Conservation (phyloP, 35 echinoderm and acorn worm genomes). For the Ophiothrix spiculata region DNA sequence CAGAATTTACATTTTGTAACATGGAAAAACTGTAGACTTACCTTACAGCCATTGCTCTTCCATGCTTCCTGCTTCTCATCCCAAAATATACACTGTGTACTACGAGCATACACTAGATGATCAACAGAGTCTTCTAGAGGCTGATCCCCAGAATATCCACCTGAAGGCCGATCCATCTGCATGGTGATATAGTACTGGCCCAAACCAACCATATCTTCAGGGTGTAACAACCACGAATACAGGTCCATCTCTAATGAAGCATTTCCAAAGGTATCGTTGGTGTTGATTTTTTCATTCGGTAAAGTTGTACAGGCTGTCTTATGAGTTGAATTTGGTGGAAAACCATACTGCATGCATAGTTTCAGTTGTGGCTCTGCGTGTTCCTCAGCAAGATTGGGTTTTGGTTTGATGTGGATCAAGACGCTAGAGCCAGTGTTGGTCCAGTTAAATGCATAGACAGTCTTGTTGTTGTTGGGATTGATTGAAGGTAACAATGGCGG, state of each 20-base stretch:
- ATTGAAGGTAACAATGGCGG: too few species aligned
- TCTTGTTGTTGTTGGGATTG: too few species aligned
- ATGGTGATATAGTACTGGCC: conserved; percentile 43
- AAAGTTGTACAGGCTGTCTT: background rate
- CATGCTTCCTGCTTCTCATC: conserved; percentile 56
- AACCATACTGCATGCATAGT: conserved; percentile 4
- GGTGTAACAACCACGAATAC: conserved; percentile 57
- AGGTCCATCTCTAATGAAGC: conserved; percentile 41
- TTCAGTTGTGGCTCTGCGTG: background rate
- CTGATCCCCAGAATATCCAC: too few species aligned
- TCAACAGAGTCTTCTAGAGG: conserved; percentile 23
- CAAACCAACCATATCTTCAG: conserved; percentile 25
- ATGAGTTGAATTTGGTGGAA: conserved; percentile 13
- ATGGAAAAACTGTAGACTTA: too few species aligned
- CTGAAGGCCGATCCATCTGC: conserved; percentile 27
- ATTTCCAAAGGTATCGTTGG: conserved; percentile 20
- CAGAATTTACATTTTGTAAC: too few species aligned
- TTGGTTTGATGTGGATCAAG: conserved; percentile 36
- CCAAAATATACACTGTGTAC: conserved; percentile 71
- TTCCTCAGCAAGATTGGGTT: background rate
- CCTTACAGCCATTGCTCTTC: conserved; percentile 65
- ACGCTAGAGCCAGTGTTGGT: conserved; percentile 30
- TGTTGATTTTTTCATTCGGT: background rate
- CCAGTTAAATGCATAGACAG: conserved; percentile 67
- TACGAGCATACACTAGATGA: conserved; percentile 41